These are phyloP conservation scores for Crypturellus tataupa DNA, from an alignment of 2,797 vertebrate genomes.

Conservation along the genomic window DNA sequence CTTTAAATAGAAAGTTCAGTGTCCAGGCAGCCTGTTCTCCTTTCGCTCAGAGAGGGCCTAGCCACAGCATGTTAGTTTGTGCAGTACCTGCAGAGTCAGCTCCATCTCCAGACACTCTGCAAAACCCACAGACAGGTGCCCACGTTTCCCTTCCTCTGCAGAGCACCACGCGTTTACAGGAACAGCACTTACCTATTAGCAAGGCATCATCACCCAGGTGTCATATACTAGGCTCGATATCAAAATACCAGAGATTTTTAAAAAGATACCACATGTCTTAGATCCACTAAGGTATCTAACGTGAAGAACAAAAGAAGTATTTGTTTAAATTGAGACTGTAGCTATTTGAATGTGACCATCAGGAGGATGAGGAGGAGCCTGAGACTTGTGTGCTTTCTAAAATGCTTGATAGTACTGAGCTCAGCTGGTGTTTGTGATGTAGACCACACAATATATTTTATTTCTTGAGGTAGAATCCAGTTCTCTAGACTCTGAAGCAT, in stretches of 20 bases:
- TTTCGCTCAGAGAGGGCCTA: background rate
- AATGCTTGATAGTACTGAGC: background rate
- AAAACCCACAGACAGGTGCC: background rate
- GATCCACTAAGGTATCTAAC: background rate
- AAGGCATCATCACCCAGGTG: background rate
- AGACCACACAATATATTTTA: background rate
- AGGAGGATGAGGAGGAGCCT: background rate
- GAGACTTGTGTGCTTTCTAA: background rate
- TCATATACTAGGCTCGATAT: background rate
- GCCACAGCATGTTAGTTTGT: background rate
- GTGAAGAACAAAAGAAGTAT: background rate
- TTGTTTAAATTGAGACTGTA: background rate
- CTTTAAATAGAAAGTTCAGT: slow-evolving; percentile 46
- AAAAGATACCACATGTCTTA: background rate
- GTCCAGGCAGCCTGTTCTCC: slow-evolving; percentile 21
- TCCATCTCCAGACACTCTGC: background rate
- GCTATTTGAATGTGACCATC: background rate
- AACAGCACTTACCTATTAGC: background rate
- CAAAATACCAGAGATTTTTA: background rate
- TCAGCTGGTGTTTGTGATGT: background rate
- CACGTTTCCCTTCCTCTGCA: background rate
- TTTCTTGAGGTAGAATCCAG: background rate
- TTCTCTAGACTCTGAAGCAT: background rate
- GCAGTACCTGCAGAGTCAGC: background rate
- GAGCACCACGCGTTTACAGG: background rate